Evolutionary conservation across 2,113 vertebrate species (phyloP), one percentile per base, ranked within the genome.

Genomic region (Oreocharis arfaki): DNA sequence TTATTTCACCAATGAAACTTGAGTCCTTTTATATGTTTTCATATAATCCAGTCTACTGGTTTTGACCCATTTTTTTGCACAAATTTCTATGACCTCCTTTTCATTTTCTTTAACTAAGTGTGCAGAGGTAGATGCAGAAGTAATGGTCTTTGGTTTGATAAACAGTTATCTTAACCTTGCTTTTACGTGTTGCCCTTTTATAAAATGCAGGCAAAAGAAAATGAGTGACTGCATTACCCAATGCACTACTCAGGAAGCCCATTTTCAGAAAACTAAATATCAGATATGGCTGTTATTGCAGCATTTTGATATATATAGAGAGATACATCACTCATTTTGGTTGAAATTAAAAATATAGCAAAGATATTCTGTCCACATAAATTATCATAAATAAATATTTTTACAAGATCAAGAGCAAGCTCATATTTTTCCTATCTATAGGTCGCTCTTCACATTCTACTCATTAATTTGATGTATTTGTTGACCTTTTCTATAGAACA

Each of bases 321-420:
- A 83, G 7, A 71, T 71, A 60, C 7, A 67, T 56, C 13, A 42
- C 9, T 84, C 12, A 35, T 84, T 95, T 93, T 5, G 24, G 11
- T 74, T 89, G 41, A 64, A 91, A 86, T 77, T 74, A 86, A 88
- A 95, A 92, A 74, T 50, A 83, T 39, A 70, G 42, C 39, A 13
- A 70, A 80, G 26, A 20, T 44, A 20, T 84, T 70, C 68, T 60
- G 41, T 64, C 41, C 10, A 63, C 20, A 87, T 89, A 68, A 87
- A 81, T 70, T 64, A 75, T 28, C 69, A 92, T 84, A 84, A 88
- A 93, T 85, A 90, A 89, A 89, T 80, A 83, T 90, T 88, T 83
- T 85, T 69, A 33, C 26, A 83, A 59, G 52, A 93, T 69, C 35
- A 78, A 47, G 50, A 88, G 5, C n/a, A 76, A 89, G 15, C 8